Evolutionary conservation across 2,888 invertebrate species (phyloP).

Genomic region (Sesia bembeciformis): DNA sequence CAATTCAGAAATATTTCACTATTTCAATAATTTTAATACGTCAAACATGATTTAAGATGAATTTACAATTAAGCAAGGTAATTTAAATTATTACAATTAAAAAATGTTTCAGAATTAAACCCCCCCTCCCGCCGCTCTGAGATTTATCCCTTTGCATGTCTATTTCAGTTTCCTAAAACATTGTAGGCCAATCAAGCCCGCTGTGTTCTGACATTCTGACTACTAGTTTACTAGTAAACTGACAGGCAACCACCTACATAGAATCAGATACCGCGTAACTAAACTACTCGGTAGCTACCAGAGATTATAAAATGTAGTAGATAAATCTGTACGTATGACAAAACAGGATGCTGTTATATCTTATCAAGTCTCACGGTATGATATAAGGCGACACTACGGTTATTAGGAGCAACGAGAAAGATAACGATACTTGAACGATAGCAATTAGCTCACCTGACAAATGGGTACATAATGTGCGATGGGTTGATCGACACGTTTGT

Average conservation of each 20-base stretch:
- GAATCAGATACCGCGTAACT: constrained; percentile 4
- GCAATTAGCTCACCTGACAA: too few relatives aligned
- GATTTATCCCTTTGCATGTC: too few relatives aligned
- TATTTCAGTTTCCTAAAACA: background rate
- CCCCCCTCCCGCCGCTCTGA: too few relatives aligned
- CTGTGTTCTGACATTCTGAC: background rate
- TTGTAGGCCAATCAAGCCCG: background rate
- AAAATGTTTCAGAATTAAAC: too few relatives aligned
- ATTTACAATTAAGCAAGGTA: too few relatives aligned
- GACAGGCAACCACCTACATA: constrained; percentile 8
- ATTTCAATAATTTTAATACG: too few relatives aligned
- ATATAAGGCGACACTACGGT: constrained; percentile 3
- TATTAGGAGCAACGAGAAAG: constrained; percentile 3
- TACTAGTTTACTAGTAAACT: constrained; percentile 1
- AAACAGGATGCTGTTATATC: constrained; percentile 10
- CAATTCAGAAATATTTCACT: too few relatives aligned
- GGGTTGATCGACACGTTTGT: too few relatives aligned
- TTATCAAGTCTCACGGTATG: constrained; percentile 6
- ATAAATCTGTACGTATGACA: constrained; percentile 5
- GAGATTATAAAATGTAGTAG: constrained; percentile 5
- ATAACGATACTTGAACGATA: too few relatives aligned
- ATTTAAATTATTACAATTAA: too few relatives aligned
- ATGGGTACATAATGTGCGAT: too few relatives aligned
- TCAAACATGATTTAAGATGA: too few relatives aligned
- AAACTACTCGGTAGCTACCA: constrained; percentile 3